Percentiles rank a stretch among this genome's conserved stretches.
Conservation (phyloP, 2,797 vertebrate species). For the Cynopterus sphinx region DNA sequence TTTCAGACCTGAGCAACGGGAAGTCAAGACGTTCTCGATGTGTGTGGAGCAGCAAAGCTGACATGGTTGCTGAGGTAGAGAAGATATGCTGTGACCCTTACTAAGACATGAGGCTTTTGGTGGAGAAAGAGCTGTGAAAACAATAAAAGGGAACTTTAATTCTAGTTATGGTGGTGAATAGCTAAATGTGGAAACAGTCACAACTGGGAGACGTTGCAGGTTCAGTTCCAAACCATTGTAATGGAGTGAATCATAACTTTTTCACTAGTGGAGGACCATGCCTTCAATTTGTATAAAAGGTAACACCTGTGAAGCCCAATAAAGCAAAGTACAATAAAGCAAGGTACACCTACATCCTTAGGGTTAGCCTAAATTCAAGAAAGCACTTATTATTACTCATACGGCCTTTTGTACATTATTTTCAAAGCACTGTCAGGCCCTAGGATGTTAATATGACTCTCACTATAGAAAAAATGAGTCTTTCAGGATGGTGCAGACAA, state of each 20-base stretch:
- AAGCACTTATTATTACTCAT: not conserved
- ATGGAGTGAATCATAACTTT: not conserved
- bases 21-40: not conserved
- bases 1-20: not conserved
- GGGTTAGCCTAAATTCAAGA: not conserved
- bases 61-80: not conserved
- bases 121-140: constrained; percentile 15
- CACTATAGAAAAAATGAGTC: not conserved
- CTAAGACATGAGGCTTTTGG: not conserved
- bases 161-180: not conserved
- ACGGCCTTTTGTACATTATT: not conserved
- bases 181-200: not conserved
- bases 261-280: not conserved
- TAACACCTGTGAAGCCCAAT: not conserved
- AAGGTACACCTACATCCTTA: not conserved
- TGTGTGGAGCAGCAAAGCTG: constrained; percentile 31
- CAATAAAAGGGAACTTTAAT: not conserved
- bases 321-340: not conserved
- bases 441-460: not conserved
- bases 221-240: not conserved
- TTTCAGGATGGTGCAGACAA: not conserved
- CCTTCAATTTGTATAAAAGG: not conserved
- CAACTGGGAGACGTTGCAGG: not conserved
- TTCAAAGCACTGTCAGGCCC: not conserved
- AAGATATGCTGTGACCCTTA: constrained; percentile 3